These are phyloP conservation scores for Epinephelus awoara DNA, from an alignment of 2,797 vertebrate genomes.

Conservation along the genomic window DNA sequence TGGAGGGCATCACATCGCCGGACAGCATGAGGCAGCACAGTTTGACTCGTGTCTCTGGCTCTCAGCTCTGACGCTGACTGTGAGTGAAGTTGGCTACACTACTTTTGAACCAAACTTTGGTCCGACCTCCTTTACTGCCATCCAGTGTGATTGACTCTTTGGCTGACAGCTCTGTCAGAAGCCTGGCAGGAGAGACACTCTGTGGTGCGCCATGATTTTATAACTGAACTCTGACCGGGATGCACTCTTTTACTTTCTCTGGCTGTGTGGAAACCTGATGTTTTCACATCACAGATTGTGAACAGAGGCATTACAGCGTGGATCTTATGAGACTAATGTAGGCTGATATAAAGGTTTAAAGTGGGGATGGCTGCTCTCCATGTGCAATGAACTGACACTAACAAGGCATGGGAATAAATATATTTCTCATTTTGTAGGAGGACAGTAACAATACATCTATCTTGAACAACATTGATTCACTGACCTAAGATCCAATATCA, in stretches of 20 bases:
- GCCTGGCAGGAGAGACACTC: neutral
- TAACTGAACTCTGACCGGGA: neutral
- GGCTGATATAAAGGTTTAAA: neutral
- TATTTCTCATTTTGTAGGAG: neutral
- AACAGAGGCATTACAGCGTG: neutral
- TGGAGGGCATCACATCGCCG: too few species aligned
- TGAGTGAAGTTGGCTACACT: neutral
- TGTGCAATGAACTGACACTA: neutral
- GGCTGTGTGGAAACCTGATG: neutral
- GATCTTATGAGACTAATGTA: neutral
- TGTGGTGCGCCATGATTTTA: neutral
- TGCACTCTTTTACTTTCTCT: neutral
- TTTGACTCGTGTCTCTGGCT: neutral
- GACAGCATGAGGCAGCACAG: neutral
- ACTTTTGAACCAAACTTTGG: neutral
- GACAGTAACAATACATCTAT: too few species aligned
- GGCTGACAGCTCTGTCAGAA: constrained; percentile 5
- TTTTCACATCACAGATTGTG: neutral
- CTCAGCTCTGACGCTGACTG: neutral
- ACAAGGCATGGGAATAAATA: neutral
- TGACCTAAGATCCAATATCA: too few species aligned
- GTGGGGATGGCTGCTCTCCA: neutral
- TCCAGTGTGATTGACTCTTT: neutral
- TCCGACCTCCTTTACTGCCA: neutral
- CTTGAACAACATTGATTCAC: too few species aligned